These are phyloP conservation scores for Oscheius sp. DNA, from an alignment of 2,888 invertebrate species.

Conservation along the genomic window DNA sequence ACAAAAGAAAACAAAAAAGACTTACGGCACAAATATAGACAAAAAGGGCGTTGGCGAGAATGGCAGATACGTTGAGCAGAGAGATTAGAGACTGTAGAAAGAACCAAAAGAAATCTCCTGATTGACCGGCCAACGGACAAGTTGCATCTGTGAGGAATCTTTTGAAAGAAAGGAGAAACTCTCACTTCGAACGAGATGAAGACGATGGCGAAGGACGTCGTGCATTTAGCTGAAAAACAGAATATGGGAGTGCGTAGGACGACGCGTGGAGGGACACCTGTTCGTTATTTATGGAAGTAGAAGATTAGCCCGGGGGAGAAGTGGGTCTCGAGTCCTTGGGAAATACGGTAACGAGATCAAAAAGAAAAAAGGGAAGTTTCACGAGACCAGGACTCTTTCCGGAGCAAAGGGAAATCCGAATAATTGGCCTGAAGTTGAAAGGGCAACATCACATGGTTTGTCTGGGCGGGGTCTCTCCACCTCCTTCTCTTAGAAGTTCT, in stretches of 20 bases:
- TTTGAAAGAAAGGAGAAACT: neutral
- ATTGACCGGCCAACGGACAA: conserved; percentile 32
- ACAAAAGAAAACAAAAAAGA: neutral
- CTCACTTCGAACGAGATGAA: neutral
- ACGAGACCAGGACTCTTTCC: too few species aligned
- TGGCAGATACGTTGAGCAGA: conserved; percentile 35
- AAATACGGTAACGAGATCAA: too few species aligned
- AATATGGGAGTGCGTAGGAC: neutral
- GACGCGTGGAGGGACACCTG: too few species aligned
- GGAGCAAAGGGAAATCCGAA: neutral
- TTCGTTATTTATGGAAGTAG: neutral
- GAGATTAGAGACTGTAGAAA: conserved; percentile 36
- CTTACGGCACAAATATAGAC: conserved; percentile 37
- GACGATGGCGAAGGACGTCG: conserved; percentile 16
- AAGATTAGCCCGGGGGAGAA: neutral
- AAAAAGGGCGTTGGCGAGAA: conserved; percentile 36
- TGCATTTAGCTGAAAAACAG: conserved; percentile 5
- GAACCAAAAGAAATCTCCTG: conserved; percentile 38
- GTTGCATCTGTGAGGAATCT: conserved; percentile 2
- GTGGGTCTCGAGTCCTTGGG: too few species aligned
- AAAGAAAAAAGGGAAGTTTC: too few species aligned
- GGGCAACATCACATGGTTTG: neutral
- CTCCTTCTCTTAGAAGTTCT: too few species aligned
- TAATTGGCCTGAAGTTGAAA: neutral
- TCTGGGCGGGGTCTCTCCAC: neutral